phyloP scores from a whole-genome alignment of 2,113 vertebrate genomes.

The Malurus elegans region DNA sequence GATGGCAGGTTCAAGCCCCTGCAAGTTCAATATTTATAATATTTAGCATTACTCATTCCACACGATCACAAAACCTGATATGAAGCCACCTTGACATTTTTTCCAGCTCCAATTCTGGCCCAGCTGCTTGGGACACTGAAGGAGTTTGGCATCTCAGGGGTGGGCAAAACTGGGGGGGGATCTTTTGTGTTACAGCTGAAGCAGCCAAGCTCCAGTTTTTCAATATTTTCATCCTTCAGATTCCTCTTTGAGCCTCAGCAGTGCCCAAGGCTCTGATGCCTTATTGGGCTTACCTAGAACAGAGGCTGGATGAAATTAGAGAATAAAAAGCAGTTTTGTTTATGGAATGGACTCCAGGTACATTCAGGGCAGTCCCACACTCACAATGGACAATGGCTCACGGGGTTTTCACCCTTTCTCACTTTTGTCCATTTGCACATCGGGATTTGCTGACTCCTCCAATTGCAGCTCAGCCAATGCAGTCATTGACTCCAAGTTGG shows the following conservation, averaged over 20 bases:
- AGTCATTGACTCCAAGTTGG: too few relatives aligned
- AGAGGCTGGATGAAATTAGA: too few relatives aligned
- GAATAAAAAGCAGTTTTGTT: too few relatives aligned
- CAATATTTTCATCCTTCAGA: background rate
- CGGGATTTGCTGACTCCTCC: too few relatives aligned
- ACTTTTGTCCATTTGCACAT: too few relatives aligned
- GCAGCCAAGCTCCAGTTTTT: background rate
- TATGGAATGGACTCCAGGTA: too few relatives aligned
- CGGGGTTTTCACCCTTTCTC: too few relatives aligned
- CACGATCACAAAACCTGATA: background rate
- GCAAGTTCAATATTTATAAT: constrained; percentile 52
- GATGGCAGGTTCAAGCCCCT: constrained; percentile 71
- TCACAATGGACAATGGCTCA: too few relatives aligned
- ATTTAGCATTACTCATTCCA: constrained; percentile 37
- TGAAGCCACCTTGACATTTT: background rate
- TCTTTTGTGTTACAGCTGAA: background rate
- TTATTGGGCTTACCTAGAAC: too few relatives aligned
- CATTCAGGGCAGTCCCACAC: too few relatives aligned
- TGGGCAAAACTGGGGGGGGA: background rate
- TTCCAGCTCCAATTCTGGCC: background rate
- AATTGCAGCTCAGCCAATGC: too few relatives aligned
- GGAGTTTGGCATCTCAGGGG: background rate
- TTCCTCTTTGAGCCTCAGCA: background rate
- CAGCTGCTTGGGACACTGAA: background rate
- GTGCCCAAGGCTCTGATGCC: background rate